Percentiles rank a stretch among this genome's conserved stretches.
phyloP scores from a whole-genome alignment of 2,888 invertebrate species.

The Nycteola revayana region DNA sequence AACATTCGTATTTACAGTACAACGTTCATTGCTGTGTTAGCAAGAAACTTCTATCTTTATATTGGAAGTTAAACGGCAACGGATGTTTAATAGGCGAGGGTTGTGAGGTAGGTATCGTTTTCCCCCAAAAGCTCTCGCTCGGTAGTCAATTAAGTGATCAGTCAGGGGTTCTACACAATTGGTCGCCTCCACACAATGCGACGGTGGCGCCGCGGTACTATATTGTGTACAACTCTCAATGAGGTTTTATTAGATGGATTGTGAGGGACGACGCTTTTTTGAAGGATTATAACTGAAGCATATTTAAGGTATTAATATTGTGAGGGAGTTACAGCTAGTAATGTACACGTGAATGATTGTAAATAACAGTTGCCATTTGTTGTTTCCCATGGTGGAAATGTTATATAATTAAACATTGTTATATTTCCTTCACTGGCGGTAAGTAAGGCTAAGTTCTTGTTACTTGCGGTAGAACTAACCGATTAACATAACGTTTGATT shows the following conservation, averaged over 20 bases:
- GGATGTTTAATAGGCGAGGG: constrained; percentile 22
- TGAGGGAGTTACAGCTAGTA: constrained; percentile 28
- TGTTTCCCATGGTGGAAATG: constrained; percentile 12
- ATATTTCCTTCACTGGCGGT: too few relatives aligned
- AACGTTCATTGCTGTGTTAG: constrained; percentile 29
- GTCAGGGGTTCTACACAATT: constrained; percentile 77
- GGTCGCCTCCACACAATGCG: constrained; percentile 76
- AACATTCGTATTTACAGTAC: constrained; percentile 11
- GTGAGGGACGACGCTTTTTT: constrained; percentile 55
- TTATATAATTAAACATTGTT: too few relatives aligned
- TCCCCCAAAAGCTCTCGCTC: constrained; percentile 63
- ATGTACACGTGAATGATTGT: constrained; percentile 26
- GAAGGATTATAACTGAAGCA: constrained; percentile 45
- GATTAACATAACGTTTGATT: too few relatives aligned
- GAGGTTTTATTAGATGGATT: constrained; percentile 66
- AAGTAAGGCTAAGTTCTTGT: too few relatives aligned
- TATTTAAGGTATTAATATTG: constrained; percentile 33
- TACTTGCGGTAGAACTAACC: too few relatives aligned
- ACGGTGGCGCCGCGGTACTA: constrained; percentile 52
- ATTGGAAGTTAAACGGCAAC: constrained; percentile 31
- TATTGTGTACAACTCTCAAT: constrained; percentile 48
- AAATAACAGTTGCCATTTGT: constrained; percentile 20
- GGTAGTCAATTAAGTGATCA: constrained; percentile 80
- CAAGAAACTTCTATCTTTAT: background rate
- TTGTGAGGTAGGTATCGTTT: constrained; percentile 26